A percentile compares a stretch with the other conserved stretches of the same genome.
Conservation (phyloP, 2,113 vertebrate genomes). For the Spea multiplicata region DNA sequence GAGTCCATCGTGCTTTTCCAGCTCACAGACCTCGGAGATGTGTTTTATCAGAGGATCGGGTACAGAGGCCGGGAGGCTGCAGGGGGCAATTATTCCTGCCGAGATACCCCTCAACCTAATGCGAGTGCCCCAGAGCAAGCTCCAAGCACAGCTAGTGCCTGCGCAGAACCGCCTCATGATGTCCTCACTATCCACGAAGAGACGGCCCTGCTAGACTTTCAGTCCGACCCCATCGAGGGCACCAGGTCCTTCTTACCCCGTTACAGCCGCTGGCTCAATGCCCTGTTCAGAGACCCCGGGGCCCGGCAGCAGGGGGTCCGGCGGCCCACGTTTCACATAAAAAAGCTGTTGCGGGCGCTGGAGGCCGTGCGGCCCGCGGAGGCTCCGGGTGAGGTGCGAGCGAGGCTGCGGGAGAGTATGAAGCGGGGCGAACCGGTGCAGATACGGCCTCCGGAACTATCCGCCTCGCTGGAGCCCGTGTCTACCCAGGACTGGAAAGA, state of each 20-base stretch:
- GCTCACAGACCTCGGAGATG: constrained; percentile 76
- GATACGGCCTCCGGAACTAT: background rate
- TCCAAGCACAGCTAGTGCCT: background rate
- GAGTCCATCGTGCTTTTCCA: constrained; percentile 72
- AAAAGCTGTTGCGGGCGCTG: constrained; percentile 29
- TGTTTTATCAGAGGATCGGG: constrained; percentile 78
- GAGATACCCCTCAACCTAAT: background rate
- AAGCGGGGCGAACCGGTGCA: constrained; percentile 9
- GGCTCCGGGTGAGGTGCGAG: background rate
- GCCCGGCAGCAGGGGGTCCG: background rate
- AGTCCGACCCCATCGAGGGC: background rate
- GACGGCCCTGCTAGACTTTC: background rate
- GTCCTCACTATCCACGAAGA: background rate
- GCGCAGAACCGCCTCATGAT: background rate
- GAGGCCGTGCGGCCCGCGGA: rapidly evolving
- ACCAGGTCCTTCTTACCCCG: constrained; percentile 6
- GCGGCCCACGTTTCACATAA: constrained; percentile 51
- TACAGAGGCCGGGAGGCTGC: rapidly evolving
- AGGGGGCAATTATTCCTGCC: background rate
- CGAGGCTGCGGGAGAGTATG: constrained; percentile 53
- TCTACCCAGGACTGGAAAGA: constrained; percentile 53
- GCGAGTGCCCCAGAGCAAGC: background rate
- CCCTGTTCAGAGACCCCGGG: constrained; percentile 30
- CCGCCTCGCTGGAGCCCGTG: constrained; percentile 32
- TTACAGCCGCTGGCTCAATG: constrained; percentile 59